phyloP scores from a whole-genome alignment of 92 coral and sea anemone species.

The Bergia sp. region DNA sequence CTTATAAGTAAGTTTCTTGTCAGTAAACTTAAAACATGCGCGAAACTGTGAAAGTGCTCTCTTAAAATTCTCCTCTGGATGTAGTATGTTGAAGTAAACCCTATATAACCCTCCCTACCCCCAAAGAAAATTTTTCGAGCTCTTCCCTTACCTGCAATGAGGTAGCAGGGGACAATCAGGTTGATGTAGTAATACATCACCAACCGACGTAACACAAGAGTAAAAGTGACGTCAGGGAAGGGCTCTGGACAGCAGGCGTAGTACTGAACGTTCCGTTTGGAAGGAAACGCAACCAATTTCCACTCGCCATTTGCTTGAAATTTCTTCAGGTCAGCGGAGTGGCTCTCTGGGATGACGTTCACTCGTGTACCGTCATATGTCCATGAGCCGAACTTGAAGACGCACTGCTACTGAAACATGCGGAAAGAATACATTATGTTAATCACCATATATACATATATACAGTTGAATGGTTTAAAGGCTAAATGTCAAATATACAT shows the following conservation, averaged over 20 bases:
- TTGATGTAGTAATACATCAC: conserved; percentile 87
- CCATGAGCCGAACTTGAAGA: conserved; percentile 94
- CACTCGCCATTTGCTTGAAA: conserved; percentile 88
- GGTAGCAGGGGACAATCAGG: conserved; percentile 85
- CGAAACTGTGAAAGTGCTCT: too few relatives aligned
- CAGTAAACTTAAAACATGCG: too few relatives aligned
- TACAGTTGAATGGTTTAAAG: too few relatives aligned
- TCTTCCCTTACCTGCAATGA: conserved; percentile 77
- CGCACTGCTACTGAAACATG: conserved; percentile 57
- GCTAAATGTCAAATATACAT: too few relatives aligned
- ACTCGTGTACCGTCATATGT: conserved; percentile 82
- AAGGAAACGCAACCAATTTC: conserved; percentile 82
- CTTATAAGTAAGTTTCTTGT: too few relatives aligned
- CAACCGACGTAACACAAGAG: conserved; percentile 76
- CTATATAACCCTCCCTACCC: too few relatives aligned
- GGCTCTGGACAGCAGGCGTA: conserved; percentile 86
- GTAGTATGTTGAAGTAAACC: too few relatives aligned
- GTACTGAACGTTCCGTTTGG: conserved; percentile 51
- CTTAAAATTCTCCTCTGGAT: too few relatives aligned
- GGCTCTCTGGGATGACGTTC: conserved; percentile 72
- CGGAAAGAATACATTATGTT: background rate
- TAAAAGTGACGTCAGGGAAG: conserved; percentile 90
- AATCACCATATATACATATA: background rate
- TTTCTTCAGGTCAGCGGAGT: conserved; percentile 59
- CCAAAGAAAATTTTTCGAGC: too few relatives aligned